Conservation (phyloP, 2,888 invertebrate species). For the Hirtodrosophila duncani region DNA sequence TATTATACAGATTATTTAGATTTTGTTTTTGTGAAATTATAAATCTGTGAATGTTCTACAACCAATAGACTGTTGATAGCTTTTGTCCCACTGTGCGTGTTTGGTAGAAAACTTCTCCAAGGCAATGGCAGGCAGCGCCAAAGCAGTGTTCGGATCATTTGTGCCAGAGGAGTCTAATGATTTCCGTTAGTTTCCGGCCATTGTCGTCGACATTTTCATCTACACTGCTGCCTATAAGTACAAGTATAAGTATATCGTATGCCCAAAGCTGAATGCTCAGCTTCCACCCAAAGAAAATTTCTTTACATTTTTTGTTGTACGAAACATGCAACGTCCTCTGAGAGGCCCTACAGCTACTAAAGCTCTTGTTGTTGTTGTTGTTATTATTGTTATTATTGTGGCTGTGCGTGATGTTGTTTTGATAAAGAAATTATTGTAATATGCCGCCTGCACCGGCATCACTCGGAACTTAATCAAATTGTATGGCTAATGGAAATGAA, state of each 20-base stretch:
- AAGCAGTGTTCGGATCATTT: conserved; percentile 57
- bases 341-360: conserved; percentile 1
- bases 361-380: conserved; percentile 9
- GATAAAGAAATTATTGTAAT: conserved; percentile 41
- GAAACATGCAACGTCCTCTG: conserved; percentile 35
- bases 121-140: conserved; percentile 29
- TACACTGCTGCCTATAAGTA: not conserved
- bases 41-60: not conserved
- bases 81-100: conserved; percentile 38
- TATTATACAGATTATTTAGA: not conserved
- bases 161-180: conserved; percentile 68
- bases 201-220: conserved; percentile 26
- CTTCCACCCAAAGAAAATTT: conserved; percentile 12
- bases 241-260: too few species aligned
- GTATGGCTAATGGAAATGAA: conserved; percentile 38
- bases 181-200: conserved; percentile 66
- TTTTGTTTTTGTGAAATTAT: not conserved
- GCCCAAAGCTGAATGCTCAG: conserved; percentile 12
- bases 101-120: conserved; percentile 28
- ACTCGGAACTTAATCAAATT: conserved; percentile 42
- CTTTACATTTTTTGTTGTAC: conserved; percentile 22
- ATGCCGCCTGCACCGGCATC: conserved; percentile 10
- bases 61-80: not conserved
- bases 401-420: conserved; percentile 18
- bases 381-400: conserved; percentile 23